phyloP scores from a whole-genome alignment of 1,140 invertebrate species.

The Drosophila tsacasi region DNA sequence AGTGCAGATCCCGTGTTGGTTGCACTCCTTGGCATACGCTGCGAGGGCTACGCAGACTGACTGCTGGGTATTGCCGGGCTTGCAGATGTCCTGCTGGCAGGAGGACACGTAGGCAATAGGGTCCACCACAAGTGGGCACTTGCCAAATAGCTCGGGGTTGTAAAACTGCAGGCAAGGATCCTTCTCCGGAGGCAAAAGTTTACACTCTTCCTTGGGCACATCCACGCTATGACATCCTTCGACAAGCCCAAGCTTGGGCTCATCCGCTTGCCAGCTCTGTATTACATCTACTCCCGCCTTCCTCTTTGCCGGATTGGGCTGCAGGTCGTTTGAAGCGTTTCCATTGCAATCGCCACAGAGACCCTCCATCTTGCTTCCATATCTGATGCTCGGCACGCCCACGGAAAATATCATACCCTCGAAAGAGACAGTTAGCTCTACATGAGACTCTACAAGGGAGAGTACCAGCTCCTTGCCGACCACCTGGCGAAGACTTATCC shows the following conservation, averaged over 20 bases:
- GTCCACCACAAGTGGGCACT: constrained; percentile 91
- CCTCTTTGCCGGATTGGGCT: constrained; percentile 85
- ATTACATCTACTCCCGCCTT: constrained; percentile 86
- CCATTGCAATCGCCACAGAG: constrained; percentile 92
- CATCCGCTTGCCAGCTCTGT: constrained; percentile 87
- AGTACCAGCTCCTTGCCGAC: constrained; percentile 86
- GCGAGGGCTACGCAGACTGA: constrained; percentile 88
- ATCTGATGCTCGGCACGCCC: constrained; percentile 89
- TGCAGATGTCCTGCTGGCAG: constrained; percentile 90
- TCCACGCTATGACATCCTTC: constrained; percentile 77
- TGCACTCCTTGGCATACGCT: constrained; percentile 91
- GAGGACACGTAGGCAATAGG: constrained; percentile 88
- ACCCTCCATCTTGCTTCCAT: constrained; percentile 90
- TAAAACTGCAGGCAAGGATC: constrained; percentile 89
- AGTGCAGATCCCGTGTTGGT: constrained; percentile 88
- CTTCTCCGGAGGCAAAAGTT: constrained; percentile 86
- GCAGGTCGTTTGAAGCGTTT: constrained; percentile 88
- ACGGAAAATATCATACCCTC: constrained; percentile 87
- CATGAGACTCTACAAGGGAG: constrained; percentile 85
- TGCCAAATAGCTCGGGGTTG: constrained; percentile 88
- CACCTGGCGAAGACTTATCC: constrained; percentile 85
- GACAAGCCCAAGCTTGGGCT: constrained; percentile 78
- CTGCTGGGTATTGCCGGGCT: constrained; percentile 86
- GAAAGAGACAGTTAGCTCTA: constrained; percentile 86
- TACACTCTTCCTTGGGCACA: constrained; percentile 86